Percentiles rank a stretch among this genome's conserved stretches.
These are phyloP conservation scores for Lanius ludovicianus DNA, from an alignment of 2,113 vertebrate genomes.

Conservation along the genomic window DNA sequence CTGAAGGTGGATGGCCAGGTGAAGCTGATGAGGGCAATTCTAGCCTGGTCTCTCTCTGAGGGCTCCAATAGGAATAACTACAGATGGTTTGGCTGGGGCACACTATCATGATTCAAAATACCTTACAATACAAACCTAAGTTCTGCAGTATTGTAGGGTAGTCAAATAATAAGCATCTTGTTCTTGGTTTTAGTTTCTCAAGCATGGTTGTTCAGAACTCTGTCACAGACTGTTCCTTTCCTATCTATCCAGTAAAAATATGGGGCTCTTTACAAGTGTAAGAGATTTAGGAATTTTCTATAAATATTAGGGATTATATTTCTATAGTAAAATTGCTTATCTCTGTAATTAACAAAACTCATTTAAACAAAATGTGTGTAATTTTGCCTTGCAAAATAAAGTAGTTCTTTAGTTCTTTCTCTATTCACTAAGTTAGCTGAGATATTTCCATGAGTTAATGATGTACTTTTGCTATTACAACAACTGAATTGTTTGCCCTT, in stretches of 20 bases:
- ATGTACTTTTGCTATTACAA: constrained; percentile 21
- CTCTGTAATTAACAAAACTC: not conserved
- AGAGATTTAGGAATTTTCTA: not conserved
- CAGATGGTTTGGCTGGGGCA: too few species aligned
- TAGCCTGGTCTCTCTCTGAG: too few species aligned
- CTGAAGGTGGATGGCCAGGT: too few species aligned
- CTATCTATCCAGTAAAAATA: not conserved
- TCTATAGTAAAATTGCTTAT: not conserved
- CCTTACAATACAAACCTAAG: not conserved
- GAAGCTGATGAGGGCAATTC: too few species aligned
- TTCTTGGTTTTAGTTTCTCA: not conserved
- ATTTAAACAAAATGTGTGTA: not conserved
- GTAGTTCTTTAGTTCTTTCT: not conserved
- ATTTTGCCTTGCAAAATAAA: constrained; percentile 1
- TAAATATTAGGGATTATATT: not conserved
- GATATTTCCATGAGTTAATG: constrained; percentile 18
- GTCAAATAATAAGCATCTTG: not conserved
- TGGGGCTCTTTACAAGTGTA: not conserved
- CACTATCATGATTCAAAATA: too few species aligned
- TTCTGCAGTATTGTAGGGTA: not conserved
- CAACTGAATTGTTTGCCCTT: constrained; percentile 12
- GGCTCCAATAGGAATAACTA: too few species aligned
- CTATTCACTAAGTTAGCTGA: not conserved
- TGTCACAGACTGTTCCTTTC: not conserved
- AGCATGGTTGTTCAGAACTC: not conserved